Evolutionary conservation across 2,797 vertebrate genomes (phyloP).

Genomic region (Sebastes nivosus): DNA sequence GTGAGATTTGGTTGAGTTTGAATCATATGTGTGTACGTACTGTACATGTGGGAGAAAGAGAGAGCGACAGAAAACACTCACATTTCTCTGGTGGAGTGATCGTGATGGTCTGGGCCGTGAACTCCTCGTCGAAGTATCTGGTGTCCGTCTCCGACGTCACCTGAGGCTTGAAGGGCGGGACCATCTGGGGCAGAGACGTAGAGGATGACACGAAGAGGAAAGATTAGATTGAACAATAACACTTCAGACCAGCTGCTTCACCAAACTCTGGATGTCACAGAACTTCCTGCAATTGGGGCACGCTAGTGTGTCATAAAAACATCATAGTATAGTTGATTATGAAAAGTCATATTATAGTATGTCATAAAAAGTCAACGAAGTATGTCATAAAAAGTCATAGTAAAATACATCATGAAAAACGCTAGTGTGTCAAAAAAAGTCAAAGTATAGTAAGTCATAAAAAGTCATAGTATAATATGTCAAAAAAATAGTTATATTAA

Average conservation of each 20-base stretch:
- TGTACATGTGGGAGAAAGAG: not conserved
- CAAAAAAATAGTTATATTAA: no score
- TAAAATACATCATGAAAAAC: no score
- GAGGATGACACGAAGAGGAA: constrained; percentile 8
- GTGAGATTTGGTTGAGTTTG: not conserved
- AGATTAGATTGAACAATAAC: not conserved
- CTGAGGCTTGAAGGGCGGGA: constrained; percentile 98
- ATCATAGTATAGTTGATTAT: not conserved
- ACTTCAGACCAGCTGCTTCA: not conserved
- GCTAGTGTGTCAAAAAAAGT: no score
- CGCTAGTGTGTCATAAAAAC: not conserved
- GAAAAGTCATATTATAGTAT: not conserved
- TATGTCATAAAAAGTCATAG: no score
- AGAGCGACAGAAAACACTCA: constrained; percentile 78
- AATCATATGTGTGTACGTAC: not conserved
- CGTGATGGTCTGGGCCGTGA: constrained; percentile 98
- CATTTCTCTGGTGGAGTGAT: constrained; percentile 99
- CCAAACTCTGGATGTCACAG: not conserved
- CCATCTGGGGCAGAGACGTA: constrained; percentile 80
- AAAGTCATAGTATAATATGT: no score
- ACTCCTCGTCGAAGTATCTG: constrained; percentile 99
- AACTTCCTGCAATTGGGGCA: not conserved
- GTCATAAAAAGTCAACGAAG: no score
- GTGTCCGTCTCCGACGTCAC: constrained; percentile 98
- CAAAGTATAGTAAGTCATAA: no score